Conservation (phyloP, 2,797 vertebrate species). For the Tachyglossus aculeatus region DNA sequence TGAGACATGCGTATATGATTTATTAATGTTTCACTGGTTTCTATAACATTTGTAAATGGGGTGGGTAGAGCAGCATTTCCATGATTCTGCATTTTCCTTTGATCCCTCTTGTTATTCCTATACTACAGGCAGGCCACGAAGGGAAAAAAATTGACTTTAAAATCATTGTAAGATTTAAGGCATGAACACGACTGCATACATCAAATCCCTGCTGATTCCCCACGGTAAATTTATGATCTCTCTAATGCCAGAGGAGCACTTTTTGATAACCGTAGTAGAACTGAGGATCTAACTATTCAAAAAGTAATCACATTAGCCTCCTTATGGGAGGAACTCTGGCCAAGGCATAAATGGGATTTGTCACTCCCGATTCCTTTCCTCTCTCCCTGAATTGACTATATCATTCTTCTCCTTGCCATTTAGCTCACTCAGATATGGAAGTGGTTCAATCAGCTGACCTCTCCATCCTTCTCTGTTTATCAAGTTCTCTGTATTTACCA, state of each 20-base stretch:
- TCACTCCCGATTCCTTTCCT: too few relatives aligned
- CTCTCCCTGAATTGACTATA: too few relatives aligned
- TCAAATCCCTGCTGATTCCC: conserved; percentile 37
- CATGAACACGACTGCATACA: conserved; percentile 15
- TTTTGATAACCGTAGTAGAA: conserved; percentile 24
- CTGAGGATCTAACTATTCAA: conserved; percentile 17
- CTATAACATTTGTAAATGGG: background rate
- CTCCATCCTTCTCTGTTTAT: too few relatives aligned
- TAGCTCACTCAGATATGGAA: too few relatives aligned
- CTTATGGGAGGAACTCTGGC: conserved; percentile 28
- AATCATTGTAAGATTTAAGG: background rate
- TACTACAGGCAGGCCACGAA: background rate
- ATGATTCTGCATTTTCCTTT: background rate
- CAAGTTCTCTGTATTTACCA: too few relatives aligned
- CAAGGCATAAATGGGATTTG: conserved; percentile 17
- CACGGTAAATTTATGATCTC: conserved; percentile 29
- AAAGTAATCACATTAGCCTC: conserved; percentile 54
- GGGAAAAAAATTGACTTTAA: background rate
- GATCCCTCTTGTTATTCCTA: background rate
- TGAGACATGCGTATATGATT: too few relatives aligned
- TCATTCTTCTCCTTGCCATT: too few relatives aligned
- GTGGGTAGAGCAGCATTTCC: background rate
- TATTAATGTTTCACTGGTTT: too few relatives aligned
- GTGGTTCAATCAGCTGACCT: too few relatives aligned
- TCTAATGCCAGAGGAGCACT: conserved; percentile 35